Evolutionary conservation across 1,140 invertebrate genomes (phyloP).

Genomic region (Penaeus japonicus): DNA sequence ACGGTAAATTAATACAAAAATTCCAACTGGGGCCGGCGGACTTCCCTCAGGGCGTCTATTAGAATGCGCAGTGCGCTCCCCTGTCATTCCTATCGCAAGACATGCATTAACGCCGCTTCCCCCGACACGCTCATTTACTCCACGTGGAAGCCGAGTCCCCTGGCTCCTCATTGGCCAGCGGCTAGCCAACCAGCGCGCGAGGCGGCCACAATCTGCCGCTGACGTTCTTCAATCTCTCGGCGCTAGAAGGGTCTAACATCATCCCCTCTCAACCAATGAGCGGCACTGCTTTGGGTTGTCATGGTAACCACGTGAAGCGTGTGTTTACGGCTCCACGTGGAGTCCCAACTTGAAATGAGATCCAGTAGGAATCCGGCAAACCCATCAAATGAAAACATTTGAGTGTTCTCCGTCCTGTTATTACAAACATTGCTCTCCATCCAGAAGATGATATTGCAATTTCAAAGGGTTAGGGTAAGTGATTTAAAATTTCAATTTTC

Average conservation of each 20-base stretch:
- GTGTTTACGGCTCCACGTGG: conserved; percentile 22
- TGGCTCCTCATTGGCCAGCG: not conserved
- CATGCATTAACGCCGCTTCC: conserved; percentile 25
- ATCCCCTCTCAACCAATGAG: not conserved
- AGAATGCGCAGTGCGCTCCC: conserved; percentile 7
- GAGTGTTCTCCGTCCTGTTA: conserved; percentile 33
- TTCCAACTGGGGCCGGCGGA: not conserved
- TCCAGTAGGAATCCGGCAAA: conserved; percentile 18
- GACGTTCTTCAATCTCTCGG: too few relatives aligned
- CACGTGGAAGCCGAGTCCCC: not conserved
- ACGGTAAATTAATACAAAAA: conserved; percentile 31
- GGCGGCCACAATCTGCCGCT: too few relatives aligned
- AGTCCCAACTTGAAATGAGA: conserved; percentile 30
- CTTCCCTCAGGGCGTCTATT: not conserved
- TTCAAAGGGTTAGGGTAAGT: conserved; percentile 31
- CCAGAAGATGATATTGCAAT: conserved; percentile 35
- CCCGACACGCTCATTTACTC: conserved; percentile 25
- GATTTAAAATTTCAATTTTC: conserved; percentile 42
- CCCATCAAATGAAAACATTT: conserved; percentile 33
- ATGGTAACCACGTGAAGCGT: not conserved
- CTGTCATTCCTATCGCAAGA: conserved; percentile 21
- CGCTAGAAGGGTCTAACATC: not conserved
- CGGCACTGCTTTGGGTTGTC: not conserved
- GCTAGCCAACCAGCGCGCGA: not conserved
- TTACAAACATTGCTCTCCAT: conserved; percentile 32